Percentiles rank a stretch among this genome's conserved stretches.
Conservation (phyloP, 2,113 vertebrate species). For the Lepus americanus region DNA sequence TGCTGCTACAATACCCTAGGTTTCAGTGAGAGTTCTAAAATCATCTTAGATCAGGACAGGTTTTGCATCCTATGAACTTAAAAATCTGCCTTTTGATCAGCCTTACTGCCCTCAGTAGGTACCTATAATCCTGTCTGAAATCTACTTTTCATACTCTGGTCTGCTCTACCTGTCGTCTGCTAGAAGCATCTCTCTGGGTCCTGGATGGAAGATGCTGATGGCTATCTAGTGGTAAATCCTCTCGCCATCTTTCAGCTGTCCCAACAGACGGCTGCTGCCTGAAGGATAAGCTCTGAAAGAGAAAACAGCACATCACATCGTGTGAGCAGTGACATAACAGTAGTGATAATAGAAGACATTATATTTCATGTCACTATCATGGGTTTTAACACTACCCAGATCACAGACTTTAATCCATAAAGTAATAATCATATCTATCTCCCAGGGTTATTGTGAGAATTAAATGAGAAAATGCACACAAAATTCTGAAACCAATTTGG, state of each 20-base stretch:
- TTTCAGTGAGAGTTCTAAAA: not conserved
- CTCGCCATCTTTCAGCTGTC: slow-evolving; percentile 28
- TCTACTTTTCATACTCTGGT: not conserved
- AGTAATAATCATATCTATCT: slow-evolving; percentile 12
- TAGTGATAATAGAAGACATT: slow-evolving; percentile 27
- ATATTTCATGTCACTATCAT: not conserved
- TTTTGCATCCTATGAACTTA: not conserved
- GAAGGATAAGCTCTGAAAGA: slow-evolving; percentile 64
- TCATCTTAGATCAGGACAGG: not conserved
- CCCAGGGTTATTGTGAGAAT: not conserved
- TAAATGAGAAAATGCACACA: slow-evolving; percentile 31
- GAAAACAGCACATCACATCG: not conserved
- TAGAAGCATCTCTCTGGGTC: slow-evolving; percentile 8
- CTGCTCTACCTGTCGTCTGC: slow-evolving; percentile 58
- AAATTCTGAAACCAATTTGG: slow-evolving; percentile 54
- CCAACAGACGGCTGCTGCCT: slow-evolving; percentile 35
- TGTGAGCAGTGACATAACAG: not conserved
- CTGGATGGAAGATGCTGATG: not conserved
- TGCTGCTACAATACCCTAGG: not conserved
- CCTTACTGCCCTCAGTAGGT: not conserved
- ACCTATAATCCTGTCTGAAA: not conserved
- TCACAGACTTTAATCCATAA: not conserved
- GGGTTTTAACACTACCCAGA: slow-evolving; percentile 6
- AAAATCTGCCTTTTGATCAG: slow-evolving; percentile 30
- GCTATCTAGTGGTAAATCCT: slow-evolving; percentile 31